Percentiles rank a stretch among this genome's conserved stretches.
Evolutionary conservation across 1,140 invertebrate species (phyloP).

Genomic region (Aphidius ervi): DNA sequence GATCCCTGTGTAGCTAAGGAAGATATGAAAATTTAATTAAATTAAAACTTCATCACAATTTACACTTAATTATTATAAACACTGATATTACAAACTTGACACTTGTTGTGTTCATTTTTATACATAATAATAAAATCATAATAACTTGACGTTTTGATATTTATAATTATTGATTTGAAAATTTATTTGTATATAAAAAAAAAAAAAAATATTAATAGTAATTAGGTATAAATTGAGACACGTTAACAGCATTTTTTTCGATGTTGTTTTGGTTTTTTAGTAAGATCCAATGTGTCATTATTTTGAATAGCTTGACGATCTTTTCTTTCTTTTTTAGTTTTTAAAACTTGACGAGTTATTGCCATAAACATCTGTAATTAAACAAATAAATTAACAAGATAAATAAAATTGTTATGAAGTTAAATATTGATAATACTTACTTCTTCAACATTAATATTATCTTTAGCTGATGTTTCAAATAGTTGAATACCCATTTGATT

Average conservation of each 20-base stretch:
- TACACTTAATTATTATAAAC: too few species aligned
- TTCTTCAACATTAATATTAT: slow-evolving; percentile 98
- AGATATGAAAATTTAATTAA: too few species aligned
- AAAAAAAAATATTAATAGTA: background rate
- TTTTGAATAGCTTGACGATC: slow-evolving; percentile 59
- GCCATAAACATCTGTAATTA: slow-evolving; percentile 68
- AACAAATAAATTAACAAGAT: background rate
- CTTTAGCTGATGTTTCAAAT: slow-evolving; percentile 98
- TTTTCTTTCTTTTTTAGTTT: slow-evolving; percentile 63
- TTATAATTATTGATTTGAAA: background rate
- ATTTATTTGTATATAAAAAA: background rate
- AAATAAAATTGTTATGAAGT: background rate
- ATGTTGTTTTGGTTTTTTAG: slow-evolving; percentile 50
- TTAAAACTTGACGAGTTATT: slow-evolving; percentile 67
- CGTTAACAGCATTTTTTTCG: slow-evolving; percentile 51
- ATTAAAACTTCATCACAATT: too few species aligned
- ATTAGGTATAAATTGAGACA: slow-evolving; percentile 19
- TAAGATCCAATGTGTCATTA: slow-evolving; percentile 55
- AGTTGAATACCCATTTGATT: slow-evolving; percentile 94
- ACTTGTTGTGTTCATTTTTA: background rate
- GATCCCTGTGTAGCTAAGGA: too few species aligned
- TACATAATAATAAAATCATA: background rate
- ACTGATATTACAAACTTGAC: too few species aligned
- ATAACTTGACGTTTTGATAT: background rate
- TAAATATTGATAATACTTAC: slow-evolving; percentile 43